Percentiles rank a stretch among this genome's conserved stretches.
These are phyloP conservation scores for Arctopsyche grandis DNA, from an alignment of 1,140 invertebrate species.

Conservation along the genomic window DNA sequence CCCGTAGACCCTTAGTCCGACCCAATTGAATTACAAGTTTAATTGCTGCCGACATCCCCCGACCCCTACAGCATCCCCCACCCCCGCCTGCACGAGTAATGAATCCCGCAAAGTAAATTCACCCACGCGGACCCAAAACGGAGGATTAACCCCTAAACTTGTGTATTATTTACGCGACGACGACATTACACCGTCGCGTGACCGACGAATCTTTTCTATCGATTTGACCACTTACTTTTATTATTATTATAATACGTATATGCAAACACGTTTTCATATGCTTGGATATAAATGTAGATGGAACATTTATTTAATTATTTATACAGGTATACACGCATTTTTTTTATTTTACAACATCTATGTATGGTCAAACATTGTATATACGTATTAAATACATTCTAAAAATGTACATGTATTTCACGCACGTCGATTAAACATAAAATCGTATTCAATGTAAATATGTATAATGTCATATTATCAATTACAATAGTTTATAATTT, in stretches of 20 bases:
- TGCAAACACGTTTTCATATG: not conserved
- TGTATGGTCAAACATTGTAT: too few relatives aligned
- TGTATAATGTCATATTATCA: too few relatives aligned
- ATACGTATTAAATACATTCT: not conserved
- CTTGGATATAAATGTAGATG: not conserved
- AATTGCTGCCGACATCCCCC: slow-evolving; percentile 45
- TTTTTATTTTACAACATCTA: too few relatives aligned
- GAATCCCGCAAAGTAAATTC: slow-evolving; percentile 44
- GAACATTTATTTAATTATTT: too few relatives aligned
- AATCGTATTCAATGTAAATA: not conserved
- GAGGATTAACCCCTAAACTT: slow-evolving; percentile 7
- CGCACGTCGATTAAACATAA: not conserved
- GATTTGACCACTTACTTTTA: too few relatives aligned
- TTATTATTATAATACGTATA: too few relatives aligned
- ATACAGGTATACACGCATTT: too few relatives aligned
- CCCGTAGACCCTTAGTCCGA: slow-evolving; percentile 23
- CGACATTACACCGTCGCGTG: too few relatives aligned
- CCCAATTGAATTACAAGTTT: slow-evolving; percentile 49
- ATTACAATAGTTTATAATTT: too few relatives aligned
- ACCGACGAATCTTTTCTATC: too few relatives aligned
- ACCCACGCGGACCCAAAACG: not conserved
- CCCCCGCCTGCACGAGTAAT: slow-evolving; percentile 16
- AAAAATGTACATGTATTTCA: not conserved
- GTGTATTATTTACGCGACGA: too few relatives aligned
- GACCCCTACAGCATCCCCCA: not conserved